Conservation (phyloP, 2,888 invertebrate genomes). For the Octonoba sinensis region DNA sequence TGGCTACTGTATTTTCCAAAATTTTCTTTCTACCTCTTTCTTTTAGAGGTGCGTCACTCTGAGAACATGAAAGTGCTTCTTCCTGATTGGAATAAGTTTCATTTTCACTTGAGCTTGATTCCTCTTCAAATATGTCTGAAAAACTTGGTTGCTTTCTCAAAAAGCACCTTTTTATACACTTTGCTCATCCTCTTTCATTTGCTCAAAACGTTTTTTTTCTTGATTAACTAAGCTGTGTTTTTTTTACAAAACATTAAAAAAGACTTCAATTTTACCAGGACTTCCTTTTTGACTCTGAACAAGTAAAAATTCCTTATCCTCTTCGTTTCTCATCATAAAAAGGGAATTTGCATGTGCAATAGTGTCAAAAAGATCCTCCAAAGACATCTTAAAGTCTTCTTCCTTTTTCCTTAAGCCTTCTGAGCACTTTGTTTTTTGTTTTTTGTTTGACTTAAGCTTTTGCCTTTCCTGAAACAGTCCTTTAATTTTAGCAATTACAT, state of each 20-base stretch:
- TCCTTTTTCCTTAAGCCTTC: background rate
- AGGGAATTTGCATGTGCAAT: background rate
- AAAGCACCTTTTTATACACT: background rate
- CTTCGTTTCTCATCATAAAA: background rate
- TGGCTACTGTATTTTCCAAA: background rate
- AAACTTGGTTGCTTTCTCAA: background rate
- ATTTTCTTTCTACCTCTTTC: background rate
- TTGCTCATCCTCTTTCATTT: background rate
- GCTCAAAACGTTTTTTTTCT: background rate
- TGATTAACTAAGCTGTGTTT: background rate
- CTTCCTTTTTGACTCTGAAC: background rate
- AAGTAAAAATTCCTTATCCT: constrained; percentile 1
- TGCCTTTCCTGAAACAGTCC: background rate
- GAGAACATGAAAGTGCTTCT: background rate
- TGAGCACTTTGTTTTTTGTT: background rate
- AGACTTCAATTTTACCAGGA: background rate
- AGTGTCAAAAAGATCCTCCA: background rate
- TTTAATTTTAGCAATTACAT: background rate
- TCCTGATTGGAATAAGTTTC: background rate
- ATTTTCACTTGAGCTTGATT: background rate
- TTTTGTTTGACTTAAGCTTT: background rate
- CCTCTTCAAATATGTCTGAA: background rate
- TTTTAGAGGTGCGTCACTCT: background rate
- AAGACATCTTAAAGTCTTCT: background rate
- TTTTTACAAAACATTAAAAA: background rate